Conservation (phyloP, 2,113 vertebrate genomes). For the Stegostoma tigrinum region DNA sequence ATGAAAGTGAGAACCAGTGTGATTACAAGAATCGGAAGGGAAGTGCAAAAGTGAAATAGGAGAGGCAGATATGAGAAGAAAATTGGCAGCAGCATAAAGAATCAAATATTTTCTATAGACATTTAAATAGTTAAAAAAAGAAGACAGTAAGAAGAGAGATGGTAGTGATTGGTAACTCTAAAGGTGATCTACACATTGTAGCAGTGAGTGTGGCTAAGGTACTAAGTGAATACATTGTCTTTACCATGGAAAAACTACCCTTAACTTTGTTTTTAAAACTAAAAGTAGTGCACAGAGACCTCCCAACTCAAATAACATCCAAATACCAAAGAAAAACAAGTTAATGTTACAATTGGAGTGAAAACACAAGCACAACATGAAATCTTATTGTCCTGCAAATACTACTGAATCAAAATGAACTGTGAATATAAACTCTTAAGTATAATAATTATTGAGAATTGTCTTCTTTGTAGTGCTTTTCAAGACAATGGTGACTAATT, state of each 20-base stretch:
- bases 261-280: background rate
- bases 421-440: background rate
- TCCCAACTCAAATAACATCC: background rate
- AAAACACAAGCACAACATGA: background rate
- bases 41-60: background rate
- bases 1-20: background rate
- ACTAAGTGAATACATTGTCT: background rate
- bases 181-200: background rate
- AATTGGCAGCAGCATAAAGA: background rate
- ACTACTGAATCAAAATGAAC: background rate
- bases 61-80: background rate
- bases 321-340: background rate
- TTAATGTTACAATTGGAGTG: background rate
- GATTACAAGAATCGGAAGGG: background rate
- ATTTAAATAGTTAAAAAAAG: background rate
- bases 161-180: background rate
- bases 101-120: background rate
- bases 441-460: background rate
- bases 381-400: background rate
- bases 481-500: background rate
- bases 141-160: background rate
- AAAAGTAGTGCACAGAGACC: background rate
- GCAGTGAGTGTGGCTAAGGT: background rate
- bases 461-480: background rate
- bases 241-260: background rate